phyloP scores from a whole-genome alignment of 2,888 invertebrate species.

The Tetrapedia diversipes region DNA sequence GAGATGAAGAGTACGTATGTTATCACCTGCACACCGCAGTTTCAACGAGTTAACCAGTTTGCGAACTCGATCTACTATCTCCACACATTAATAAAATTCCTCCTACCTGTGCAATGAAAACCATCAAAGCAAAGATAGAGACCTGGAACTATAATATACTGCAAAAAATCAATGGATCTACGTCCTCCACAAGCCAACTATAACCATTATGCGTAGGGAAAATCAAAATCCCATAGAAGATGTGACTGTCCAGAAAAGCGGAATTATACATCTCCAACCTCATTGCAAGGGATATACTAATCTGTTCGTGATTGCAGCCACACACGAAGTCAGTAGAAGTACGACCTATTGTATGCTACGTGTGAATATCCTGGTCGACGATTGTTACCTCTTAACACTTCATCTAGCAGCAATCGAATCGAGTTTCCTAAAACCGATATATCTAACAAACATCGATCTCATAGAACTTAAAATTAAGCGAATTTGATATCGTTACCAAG shows the following conservation, averaged over 20 bases:
- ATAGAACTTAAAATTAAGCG: slow-evolving; percentile 24
- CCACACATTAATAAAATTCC: slow-evolving; percentile 17
- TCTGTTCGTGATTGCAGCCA: slow-evolving; percentile 2
- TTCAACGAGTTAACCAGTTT: slow-evolving; percentile 7
- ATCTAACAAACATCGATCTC: slow-evolving; percentile 26
- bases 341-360: slow-evolving; percentile 9
- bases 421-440: slow-evolving; percentile 11
- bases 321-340: slow-evolving; percentile 12
- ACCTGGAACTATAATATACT: slow-evolving; percentile 25
- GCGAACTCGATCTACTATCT: slow-evolving; percentile 22
- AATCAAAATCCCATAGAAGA: slow-evolving; percentile 12
- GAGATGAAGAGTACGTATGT: slow-evolving; percentile 27
- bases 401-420: slow-evolving; percentile 9
- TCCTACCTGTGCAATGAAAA: slow-evolving; percentile 9
- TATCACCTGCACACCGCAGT: slow-evolving; percentile 12
- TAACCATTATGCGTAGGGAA: slow-evolving; percentile 2
- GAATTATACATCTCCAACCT: slow-evolving; percentile 18
- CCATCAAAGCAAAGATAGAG: slow-evolving; percentile 17
- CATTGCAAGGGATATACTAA: slow-evolving; percentile 14
- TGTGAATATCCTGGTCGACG: slow-evolving; percentile 4
- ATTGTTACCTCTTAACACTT: slow-evolving; percentile 15
- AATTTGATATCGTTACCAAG: too few relatives aligned
- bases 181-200: slow-evolving; percentile 4
- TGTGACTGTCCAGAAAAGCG: neutral
- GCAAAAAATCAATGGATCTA: slow-evolving; percentile 22